Percentiles rank a stretch among this genome's conserved stretches.
Evolutionary conservation across 2,113 vertebrate genomes (phyloP).

Genomic region (Leptobrachium ailaonicum): DNA sequence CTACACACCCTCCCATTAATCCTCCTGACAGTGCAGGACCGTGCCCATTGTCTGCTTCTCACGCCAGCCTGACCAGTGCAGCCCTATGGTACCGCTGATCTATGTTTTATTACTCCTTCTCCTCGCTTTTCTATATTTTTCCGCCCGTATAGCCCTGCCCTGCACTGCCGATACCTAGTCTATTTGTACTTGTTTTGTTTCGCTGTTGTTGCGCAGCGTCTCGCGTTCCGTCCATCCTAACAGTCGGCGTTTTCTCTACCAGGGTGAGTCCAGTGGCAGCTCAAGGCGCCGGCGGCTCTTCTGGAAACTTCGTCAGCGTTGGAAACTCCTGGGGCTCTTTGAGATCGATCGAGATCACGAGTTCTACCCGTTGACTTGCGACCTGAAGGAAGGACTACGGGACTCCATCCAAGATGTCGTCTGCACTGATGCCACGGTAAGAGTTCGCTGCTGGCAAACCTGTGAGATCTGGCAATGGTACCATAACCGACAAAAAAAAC

Average conservation of each 20-base stretch:
- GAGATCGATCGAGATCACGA: constrained; percentile 80
- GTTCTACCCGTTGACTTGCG: constrained; percentile 74
- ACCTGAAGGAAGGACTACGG: constrained; percentile 82
- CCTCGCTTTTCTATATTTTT: neutral
- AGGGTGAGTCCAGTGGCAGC: neutral
- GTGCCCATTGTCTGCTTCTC: constrained; percentile 6
- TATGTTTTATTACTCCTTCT: neutral
- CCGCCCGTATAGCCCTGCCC: no score
- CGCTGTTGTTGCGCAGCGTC: no score
- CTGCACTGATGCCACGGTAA: constrained; percentile 68
- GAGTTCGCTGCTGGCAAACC: neutral
- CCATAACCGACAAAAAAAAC: no score
- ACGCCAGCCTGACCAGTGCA: neutral
- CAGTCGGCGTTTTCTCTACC: neutral
- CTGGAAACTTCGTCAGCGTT: constrained; percentile 72
- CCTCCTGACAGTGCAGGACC: constrained; percentile 28
- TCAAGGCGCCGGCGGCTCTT: constrained; percentile 60
- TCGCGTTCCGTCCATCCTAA: no score
- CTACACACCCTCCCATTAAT: constrained; percentile 14
- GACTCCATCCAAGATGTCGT: constrained; percentile 71
- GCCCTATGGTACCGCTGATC: neutral
- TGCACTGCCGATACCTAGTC: no score
- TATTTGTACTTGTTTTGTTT: no score
- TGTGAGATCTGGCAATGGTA: no score
- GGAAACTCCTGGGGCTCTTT: constrained; percentile 82